Percentiles rank a stretch among this genome's conserved stretches.
Conservation (phyloP, 2,797 vertebrate species). For the Ficedula albicollis region DNA sequence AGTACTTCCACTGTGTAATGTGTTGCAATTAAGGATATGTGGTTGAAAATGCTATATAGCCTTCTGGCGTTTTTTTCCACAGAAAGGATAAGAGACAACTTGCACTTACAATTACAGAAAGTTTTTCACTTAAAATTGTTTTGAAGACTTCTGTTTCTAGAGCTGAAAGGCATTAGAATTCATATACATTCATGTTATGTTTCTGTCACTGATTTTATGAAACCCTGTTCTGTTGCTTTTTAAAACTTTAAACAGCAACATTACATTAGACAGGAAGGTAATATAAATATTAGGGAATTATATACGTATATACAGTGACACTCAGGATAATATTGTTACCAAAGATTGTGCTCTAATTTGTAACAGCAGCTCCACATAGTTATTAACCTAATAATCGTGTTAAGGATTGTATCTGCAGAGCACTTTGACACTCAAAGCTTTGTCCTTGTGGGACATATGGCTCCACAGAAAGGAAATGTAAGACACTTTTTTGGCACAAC, state of each 20-base stretch:
- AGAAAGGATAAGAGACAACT: background rate
- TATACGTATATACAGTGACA: background rate
- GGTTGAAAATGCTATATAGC: background rate
- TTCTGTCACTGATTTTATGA: background rate
- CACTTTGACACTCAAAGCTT: background rate
- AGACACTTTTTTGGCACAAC: background rate
- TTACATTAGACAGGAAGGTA: background rate
- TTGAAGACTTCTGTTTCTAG: background rate
- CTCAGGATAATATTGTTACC: background rate
- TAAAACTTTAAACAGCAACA: background rate
- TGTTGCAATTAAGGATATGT: conserved; percentile 4
- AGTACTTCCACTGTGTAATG: background rate
- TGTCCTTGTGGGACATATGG: background rate
- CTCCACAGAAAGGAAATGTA: background rate
- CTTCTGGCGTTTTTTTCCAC: conserved; percentile 1
- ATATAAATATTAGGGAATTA: background rate
- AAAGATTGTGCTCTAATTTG: background rate
- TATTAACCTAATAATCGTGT: background rate
- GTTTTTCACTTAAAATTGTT: background rate
- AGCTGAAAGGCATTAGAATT: background rate
- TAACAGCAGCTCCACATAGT: background rate
- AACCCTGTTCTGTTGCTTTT: background rate
- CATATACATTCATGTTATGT: background rate
- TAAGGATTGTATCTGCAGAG: background rate
- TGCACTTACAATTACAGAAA: background rate